phyloP scores from a whole-genome alignment of 2,888 invertebrate species.

The Cephalotes varians region DNA sequence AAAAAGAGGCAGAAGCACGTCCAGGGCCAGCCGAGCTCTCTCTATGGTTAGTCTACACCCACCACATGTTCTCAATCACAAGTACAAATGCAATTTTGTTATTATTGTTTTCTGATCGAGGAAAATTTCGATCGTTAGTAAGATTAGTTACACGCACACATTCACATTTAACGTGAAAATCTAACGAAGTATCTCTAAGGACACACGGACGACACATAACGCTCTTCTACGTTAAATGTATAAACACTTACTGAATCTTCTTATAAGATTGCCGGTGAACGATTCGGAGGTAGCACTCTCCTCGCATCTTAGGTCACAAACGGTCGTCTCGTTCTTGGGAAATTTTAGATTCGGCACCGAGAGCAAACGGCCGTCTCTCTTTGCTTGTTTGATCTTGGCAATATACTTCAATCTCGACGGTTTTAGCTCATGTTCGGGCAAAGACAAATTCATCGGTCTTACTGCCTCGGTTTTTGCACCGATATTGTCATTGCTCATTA shows the following conservation, averaged over 20 bases:
- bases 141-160: constrained; percentile 58
- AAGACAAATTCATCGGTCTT: constrained; percentile 75
- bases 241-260: constrained; percentile 95
- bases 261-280: constrained; percentile 92
- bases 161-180: constrained; percentile 66
- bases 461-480: constrained; percentile 47
- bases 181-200: constrained; percentile 72
- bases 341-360: constrained; percentile 93
- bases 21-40: constrained; percentile 63
- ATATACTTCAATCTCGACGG: constrained; percentile 77
- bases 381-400: constrained; percentile 83
- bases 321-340: constrained; percentile 86
- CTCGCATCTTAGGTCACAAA: constrained; percentile 88
- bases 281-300: constrained; percentile 85
- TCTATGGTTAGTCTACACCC: constrained; percentile 55
- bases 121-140: constrained; percentile 56
- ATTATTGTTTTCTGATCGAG: constrained; percentile 50
- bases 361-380: constrained; percentile 90
- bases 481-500: constrained; percentile 35
- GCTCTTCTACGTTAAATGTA: constrained; percentile 77
- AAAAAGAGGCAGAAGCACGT: constrained; percentile 68
- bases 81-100: constrained; percentile 53
- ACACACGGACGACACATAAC: constrained; percentile 75
- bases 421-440: constrained; percentile 72
- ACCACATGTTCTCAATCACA: constrained; percentile 50